Conservation (phyloP, 1,140 invertebrate species). For the Aphaenogaster rudis region DNA sequence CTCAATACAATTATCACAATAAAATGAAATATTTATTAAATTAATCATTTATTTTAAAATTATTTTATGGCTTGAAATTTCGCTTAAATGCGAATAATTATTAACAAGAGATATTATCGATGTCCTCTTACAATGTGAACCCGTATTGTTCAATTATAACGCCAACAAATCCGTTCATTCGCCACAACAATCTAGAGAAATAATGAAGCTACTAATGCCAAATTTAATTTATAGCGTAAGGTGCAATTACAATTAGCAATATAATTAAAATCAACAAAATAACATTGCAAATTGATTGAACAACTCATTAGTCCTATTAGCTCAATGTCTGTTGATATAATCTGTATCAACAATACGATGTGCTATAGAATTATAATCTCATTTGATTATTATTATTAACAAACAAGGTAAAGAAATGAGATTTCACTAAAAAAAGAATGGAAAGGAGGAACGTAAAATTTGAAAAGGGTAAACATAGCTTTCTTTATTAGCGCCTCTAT, state of each 20-base stretch:
- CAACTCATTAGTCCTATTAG: slow-evolving; percentile 10
- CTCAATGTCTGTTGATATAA: background rate
- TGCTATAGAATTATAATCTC: background rate
- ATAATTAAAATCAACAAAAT: slow-evolving; percentile 46
- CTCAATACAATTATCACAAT: background rate
- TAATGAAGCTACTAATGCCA: background rate
- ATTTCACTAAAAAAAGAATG: background rate
- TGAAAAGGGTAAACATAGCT: background rate
- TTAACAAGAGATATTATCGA: background rate
- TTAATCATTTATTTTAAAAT: background rate
- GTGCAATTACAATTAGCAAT: slow-evolving; percentile 22
- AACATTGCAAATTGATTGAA: slow-evolving; percentile 10
- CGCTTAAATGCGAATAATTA: slow-evolving; percentile 12
- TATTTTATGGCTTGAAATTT: background rate
- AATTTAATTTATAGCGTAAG: slow-evolving; percentile 35
- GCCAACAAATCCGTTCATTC: slow-evolving; percentile 18
- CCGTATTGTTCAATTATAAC: slow-evolving; percentile 1
- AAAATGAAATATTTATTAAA: background rate
- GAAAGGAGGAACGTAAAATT: background rate
- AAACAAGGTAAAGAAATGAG: background rate
- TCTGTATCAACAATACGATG: background rate
- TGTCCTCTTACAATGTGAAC: background rate
- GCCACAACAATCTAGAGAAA: slow-evolving; percentile 1
- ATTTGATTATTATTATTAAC: background rate
- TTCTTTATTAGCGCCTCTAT: background rate